phyloP scores from a whole-genome alignment of 2,888 invertebrate species.

The Oconnorella tubifera region DNA sequence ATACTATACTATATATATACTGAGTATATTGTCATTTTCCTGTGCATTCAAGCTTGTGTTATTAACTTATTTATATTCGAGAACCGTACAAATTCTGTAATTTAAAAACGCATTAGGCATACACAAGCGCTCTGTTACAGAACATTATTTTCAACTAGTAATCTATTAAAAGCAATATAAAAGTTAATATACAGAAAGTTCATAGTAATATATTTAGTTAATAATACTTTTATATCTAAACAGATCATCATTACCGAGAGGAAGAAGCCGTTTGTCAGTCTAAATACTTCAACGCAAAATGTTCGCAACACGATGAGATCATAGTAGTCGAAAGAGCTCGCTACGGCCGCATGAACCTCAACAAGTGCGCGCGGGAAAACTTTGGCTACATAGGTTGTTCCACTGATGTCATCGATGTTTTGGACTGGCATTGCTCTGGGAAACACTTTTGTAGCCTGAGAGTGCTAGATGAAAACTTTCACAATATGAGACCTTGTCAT shows the following conservation, averaged over 20 bases:
- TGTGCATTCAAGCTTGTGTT: no score
- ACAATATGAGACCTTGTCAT: constrained; percentile 22
- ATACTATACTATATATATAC: no score
- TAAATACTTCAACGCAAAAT: constrained; percentile 18
- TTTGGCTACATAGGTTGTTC: constrained; percentile 25
- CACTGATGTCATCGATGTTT: constrained; percentile 17
- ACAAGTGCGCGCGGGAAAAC: constrained; percentile 17
- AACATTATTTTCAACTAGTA: no score
- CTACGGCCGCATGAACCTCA: constrained; percentile 21
- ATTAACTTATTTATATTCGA: no score
- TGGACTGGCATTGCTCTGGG: constrained; percentile 20
- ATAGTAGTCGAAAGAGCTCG: constrained; percentile 9
- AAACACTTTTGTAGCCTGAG: constrained; percentile 16
- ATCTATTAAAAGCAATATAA: no score
- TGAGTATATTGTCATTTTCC: no score
- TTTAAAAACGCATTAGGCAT: no score
- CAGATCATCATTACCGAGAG: not conserved
- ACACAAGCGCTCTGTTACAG: no score
- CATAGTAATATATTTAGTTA: no score
- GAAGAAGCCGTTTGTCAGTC: constrained; percentile 22
- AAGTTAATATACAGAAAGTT: no score
- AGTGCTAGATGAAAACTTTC: constrained; percentile 23
- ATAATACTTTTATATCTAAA: not conserved
- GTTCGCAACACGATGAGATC: constrained; percentile 13
- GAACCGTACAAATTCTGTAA: no score